phyloP scores from a whole-genome alignment of 23 tunicate species.

The Trididemnum clinides region DNA sequence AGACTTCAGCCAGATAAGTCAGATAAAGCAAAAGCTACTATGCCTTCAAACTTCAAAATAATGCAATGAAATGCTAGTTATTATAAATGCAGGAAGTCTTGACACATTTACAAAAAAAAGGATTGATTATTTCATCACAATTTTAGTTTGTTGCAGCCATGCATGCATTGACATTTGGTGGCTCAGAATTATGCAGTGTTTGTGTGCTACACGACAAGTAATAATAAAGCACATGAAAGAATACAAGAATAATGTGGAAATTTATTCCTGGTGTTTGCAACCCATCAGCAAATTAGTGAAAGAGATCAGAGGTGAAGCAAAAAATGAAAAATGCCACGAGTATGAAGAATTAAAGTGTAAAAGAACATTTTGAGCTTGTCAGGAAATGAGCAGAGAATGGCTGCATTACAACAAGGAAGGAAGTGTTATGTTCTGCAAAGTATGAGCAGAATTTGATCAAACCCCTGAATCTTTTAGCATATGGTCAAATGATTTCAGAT shows the following conservation, averaged over 20 bases:
- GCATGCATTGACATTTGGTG: too few species aligned
- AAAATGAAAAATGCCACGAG: not conserved
- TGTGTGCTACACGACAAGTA: too few species aligned
- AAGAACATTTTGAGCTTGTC: not conserved
- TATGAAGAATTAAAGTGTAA: not conserved
- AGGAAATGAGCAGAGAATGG: not conserved
- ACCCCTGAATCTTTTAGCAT: not conserved
- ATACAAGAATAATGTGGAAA: not conserved
- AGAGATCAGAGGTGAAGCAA: not conserved
- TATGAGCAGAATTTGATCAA: not conserved
- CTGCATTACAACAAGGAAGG: not conserved
- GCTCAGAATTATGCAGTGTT: too few species aligned
- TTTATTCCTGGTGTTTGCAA: not conserved
- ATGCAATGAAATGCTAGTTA: too few species aligned
- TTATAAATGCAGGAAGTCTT: too few species aligned
- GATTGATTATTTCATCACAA: not conserved
- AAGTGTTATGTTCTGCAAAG: not conserved
- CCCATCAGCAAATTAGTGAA: not conserved
- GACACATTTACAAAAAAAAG: not conserved
- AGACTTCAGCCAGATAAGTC: too few species aligned
- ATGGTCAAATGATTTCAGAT: not conserved
- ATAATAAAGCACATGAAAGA: too few species aligned
- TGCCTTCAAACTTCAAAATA: too few species aligned
- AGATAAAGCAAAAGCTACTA: too few species aligned
- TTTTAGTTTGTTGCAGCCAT: too few species aligned